Conservation (phyloP, 2,888 invertebrate species). For the Erebia palarica region DNA sequence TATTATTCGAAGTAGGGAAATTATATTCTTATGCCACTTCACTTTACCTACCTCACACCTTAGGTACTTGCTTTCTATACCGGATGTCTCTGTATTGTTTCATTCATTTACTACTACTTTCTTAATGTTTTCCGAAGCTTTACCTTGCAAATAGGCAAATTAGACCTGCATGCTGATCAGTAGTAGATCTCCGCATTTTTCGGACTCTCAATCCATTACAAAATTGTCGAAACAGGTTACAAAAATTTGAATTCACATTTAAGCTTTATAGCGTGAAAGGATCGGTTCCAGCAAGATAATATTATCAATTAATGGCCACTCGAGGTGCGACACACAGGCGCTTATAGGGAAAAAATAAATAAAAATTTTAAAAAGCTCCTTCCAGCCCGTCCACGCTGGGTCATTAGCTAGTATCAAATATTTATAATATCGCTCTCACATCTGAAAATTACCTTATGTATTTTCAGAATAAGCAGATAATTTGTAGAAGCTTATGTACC, state of each 20-base stretch:
- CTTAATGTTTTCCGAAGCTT: no score
- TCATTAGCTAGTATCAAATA: background rate
- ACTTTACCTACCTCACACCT: no score
- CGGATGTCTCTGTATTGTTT: no score
- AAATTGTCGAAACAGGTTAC: conserved; percentile 4
- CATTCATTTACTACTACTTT: no score
- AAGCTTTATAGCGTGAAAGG: conserved; percentile 60
- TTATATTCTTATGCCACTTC: no score
- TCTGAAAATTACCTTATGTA: no score
- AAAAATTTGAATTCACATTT: conserved; percentile 16
- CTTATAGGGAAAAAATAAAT: conserved; percentile 55
- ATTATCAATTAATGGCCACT: conserved; percentile 73
- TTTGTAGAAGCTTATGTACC: no score
- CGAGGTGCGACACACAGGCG: conserved; percentile 55
- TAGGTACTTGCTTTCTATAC: no score
- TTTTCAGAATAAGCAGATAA: no score
- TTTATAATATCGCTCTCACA: no score
- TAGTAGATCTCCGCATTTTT: background rate
- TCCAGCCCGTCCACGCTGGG: conserved; percentile 59
- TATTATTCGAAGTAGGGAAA: background rate
- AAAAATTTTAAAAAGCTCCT: conserved; percentile 54
- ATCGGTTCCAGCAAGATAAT: conserved; percentile 64
- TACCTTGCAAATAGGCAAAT: no score
- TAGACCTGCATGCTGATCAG: background rate
- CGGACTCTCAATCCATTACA: background rate